Base-by-base conservation (phyloP, 2,888 invertebrate genomes). In the Zaprionus lineosus region DNA sequence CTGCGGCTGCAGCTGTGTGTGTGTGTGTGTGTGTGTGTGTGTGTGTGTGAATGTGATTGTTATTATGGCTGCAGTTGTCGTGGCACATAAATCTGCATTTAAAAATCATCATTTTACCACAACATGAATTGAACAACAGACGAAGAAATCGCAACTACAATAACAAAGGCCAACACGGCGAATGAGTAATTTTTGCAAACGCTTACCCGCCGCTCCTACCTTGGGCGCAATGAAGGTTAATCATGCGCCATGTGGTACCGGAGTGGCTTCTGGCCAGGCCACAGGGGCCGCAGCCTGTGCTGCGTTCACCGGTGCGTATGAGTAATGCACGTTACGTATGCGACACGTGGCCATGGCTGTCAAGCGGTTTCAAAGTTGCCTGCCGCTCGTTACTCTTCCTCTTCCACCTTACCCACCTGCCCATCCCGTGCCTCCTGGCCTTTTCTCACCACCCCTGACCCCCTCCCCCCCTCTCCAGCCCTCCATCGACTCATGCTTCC, bases 81-180 rank as follows among this genome's bases (percentile, higher is more conserved):
- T 56, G 66, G 78, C 82, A 82, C 78, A 79, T 82, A 79, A 79
- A 79, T 79, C 78, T 79, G 82, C 78, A 79, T 79, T 79, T 79
- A 67, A 79, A 79, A 62, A 8, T 24, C 24, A 24, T 73, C 69
- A 63, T 78, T 82, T 63, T 66, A 65, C 63, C 69, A 72, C 74
- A 76, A 76, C n/a, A 65, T 74, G 64, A 70, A 56, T 65, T 62
- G 52, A 60, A 41, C n/a, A n/a, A n/a, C n/a, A n/a, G n/a, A n/a
- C n/a, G n/a, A n/a, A n/a, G n/a, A n/a, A n/a, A n/a, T n/a, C n/a
- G n/a, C n/a, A n/a, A n/a, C n/a, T n/a, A n/a, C n/a, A n/a, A n/a
- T n/a, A 52, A 55, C 63, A 63, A 62, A 50, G 46, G 73, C 64
- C 50, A 58, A 39, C 76, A 19, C 51, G 63, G 68, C 68, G 75